These are phyloP conservation scores for Clarias macrocephalus DNA, from an alignment of 2,113 vertebrate species.

Conservation along the genomic window DNA sequence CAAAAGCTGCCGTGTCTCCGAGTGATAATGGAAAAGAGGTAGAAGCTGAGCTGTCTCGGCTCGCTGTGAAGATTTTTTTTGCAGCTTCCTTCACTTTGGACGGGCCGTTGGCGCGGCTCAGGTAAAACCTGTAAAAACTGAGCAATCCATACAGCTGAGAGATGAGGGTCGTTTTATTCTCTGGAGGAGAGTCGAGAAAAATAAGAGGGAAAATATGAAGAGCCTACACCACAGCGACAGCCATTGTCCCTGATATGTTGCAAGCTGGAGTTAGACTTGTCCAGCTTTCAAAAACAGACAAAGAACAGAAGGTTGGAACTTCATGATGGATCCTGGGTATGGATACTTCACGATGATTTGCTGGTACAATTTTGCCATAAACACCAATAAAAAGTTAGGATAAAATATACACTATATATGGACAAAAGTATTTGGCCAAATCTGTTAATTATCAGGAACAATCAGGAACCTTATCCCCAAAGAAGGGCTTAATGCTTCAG, in stretches of 20 bases:
- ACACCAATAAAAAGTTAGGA: background rate
- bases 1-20: slow-evolving; percentile 7
- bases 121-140: slow-evolving; percentile 55
- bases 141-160: slow-evolving; percentile 51
- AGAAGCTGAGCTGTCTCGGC: background rate
- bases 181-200: slow-evolving; percentile 37
- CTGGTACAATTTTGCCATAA: background rate
- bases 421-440: too few relatives aligned
- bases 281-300: slow-evolving; percentile 28
- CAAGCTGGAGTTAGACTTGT: slow-evolving; percentile 29
- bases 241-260: slow-evolving; percentile 55
- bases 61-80: background rate
- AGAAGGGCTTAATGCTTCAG: too few relatives aligned
- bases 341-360: background rate
- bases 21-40: slow-evolving; percentile 9
- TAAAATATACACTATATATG: too few relatives aligned
- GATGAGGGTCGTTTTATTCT: slow-evolving; percentile 59
- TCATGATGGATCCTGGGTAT: background rate
- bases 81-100: slow-evolving; percentile 4
- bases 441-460: too few relatives aligned
- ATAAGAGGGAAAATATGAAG: background rate
- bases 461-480: too few relatives aligned
- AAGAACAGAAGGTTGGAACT: background rate
- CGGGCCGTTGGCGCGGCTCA: slow-evolving; percentile 35
- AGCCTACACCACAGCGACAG: slow-evolving; percentile 39